Base-by-base conservation (phyloP, 2,888 invertebrate species). In the Polyommatus icarus region DNA sequence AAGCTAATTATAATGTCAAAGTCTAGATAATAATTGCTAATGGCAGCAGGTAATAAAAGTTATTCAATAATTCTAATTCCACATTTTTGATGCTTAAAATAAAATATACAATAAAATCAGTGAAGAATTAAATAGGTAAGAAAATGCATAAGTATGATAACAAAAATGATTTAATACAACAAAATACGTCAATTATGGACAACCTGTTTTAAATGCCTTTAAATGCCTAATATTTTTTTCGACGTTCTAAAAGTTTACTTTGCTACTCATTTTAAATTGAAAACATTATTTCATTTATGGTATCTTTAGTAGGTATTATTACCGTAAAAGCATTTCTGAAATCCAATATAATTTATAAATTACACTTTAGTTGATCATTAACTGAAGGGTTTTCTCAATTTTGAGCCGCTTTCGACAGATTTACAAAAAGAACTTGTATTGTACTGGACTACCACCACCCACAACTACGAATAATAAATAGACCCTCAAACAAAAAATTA, bases 51-150 rank as follows among this genome's bases (percentile, higher is more conserved):
- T 67, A 32, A 32, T 67, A 32, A 29, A 67, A 67, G 29, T 32
- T 46, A 72, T n/a, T 36, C 2, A 29, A 71, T 32, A 7, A 72
- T 72, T 40, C 1, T n/a, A 20, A 40, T 12, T 46, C 20, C 12
- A 46, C 10, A 46, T 73, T 20, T 24, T 73, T 73, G 29, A 10
- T 24, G 20, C 50, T 24, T 73, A 24, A 50, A 75, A 75, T 46
- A 50, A 50, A 54, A 15, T 54, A 29, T 73, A 8, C 20, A 46
- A 12, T 20, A 10, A 84, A 84, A 80, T 82, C 20, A 1, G 20
- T 36, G 46, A 29, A 12, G 12, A 18, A 18, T 5, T 67, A 67
- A 67, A 29, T 20, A 61, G 18, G 54, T 18, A 54, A 54, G 18
- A 54, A 54, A 12, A 18, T 3, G 50, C 3, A 15, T 12, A 18